Conservation (phyloP, 2,113 vertebrate species). For the Camelus bactrianus region DNA sequence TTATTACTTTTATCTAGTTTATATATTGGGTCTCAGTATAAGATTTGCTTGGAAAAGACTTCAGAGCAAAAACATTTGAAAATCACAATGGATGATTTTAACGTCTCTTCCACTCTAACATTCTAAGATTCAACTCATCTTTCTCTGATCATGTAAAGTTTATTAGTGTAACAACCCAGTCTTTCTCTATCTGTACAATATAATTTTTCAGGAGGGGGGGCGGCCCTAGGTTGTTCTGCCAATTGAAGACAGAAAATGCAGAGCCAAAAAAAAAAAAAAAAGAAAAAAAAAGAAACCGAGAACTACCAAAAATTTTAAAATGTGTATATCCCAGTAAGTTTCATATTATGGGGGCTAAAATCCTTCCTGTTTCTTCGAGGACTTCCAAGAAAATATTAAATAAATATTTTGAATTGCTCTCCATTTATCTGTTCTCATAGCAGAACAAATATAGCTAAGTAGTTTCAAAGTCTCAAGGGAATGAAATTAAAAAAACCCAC, state of each 20-base stretch:
- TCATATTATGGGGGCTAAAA: background rate
- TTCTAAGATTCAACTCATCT: background rate
- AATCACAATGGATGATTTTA: background rate
- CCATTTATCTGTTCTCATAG: constrained; percentile 59
- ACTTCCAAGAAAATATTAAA: constrained; percentile 67
- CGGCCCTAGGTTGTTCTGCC: background rate
- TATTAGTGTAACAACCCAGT: background rate
- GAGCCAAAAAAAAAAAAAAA: constrained; percentile 38
- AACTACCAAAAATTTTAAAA: constrained; percentile 7
- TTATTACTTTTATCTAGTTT: constrained; percentile 11
- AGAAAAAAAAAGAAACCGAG: constrained; percentile 35
- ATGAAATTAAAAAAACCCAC: constrained; percentile 41
- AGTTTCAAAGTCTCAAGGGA: constrained; percentile 56
- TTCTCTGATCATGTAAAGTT: constrained; percentile 26
- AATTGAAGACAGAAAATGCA: constrained; percentile 40
- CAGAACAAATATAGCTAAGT: constrained; percentile 62
- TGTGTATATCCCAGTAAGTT: background rate
- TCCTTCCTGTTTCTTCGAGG: constrained; percentile 16
- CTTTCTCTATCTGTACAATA: constrained; percentile 32
- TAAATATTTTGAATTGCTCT: constrained; percentile 69
- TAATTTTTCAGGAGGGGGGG: background rate
- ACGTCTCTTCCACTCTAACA: background rate
- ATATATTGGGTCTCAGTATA: background rate
- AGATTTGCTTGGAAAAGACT: constrained; percentile 35
- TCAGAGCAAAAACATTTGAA: constrained; percentile 18